Base-by-base conservation (phyloP, 2,888 invertebrate species). In the Drosophila borealis region DNA sequence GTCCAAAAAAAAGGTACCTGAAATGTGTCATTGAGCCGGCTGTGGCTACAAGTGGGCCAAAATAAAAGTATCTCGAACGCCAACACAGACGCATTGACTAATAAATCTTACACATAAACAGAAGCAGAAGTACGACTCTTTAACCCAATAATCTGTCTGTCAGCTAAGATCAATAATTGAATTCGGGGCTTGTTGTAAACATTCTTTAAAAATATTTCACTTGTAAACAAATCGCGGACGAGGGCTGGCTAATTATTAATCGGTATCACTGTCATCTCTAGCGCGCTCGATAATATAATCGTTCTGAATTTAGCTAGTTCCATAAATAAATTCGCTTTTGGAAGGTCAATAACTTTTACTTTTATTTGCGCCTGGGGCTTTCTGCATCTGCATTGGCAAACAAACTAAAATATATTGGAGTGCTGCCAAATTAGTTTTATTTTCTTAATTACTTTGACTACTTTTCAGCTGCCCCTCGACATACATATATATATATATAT, bases 11-110 rank as follows among this genome's bases (percentile, higher is more conserved):
- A 79, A 73, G 65, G 60, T 75, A 63, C 75, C 37, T 64, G 50
- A 88, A 78, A 82, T 81, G 72, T 86, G 81, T 81, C 86, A 83
- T 75, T 79, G 72, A 69, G 72, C 62, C 78, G 83, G 60, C 75
- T 61, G 61, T 72, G 72, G 67, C 69, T 74, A 73, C 62, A 76
- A 67, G 63, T 61, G 56, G 39, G 41, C 63, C 61, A 68, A 78
- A 73, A 72, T 72, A 69, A 65, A 80, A 68, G 53, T 60, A 57
- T 77, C 53, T 64, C 42, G 50, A 37, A 21, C 59, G 49, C 45
- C 60, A 25, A 69, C 66, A 36, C 59, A 25, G 39, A 10, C 21
- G 2, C 13, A 19, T 10, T 14, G 33, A 17, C 42, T 48, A 73
- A 73, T 75, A 61, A 78, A 81, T 70, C 62, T 74, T 49, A 50